Conservation (phyloP, 92 coral and sea anemone species). For the Paragorgia papillata region DNA sequence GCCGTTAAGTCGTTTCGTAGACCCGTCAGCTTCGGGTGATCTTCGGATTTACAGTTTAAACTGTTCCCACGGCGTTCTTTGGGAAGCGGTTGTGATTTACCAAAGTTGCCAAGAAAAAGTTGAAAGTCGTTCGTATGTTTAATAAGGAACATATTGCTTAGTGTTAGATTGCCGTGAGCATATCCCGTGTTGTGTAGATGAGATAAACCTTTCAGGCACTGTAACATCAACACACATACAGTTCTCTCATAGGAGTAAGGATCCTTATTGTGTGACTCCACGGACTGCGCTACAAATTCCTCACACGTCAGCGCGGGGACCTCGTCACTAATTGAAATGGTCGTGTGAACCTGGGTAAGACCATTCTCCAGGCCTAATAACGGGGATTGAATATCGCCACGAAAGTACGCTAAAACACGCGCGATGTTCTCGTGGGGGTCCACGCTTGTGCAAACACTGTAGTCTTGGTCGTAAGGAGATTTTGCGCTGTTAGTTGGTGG, state of each 20-base stretch:
- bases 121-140: slow-evolving; percentile 25
- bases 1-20: slow-evolving; percentile 1
- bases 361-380: slow-evolving; percentile 1
- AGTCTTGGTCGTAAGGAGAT: slow-evolving; percentile 31
- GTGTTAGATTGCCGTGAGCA: slow-evolving; percentile 22
- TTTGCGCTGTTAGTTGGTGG: not conserved
- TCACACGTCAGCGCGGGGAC: slow-evolving; percentile 28
- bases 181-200: slow-evolving; percentile 24
- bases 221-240: slow-evolving; percentile 15
- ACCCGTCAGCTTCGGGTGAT: not conserved
- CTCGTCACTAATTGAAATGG: slow-evolving; percentile 36
- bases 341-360: slow-evolving; percentile 11
- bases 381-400: slow-evolving; percentile 23
- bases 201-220: slow-evolving; percentile 17
- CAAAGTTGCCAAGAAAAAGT: slow-evolving; percentile 31
- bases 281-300: slow-evolving; percentile 26
- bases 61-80: slow-evolving; percentile 13
- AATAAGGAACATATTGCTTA: slow-evolving; percentile 21
- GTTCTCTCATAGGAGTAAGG: slow-evolving; percentile 19
- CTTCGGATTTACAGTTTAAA: not conserved
- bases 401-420: slow-evolving; percentile 34
- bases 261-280: slow-evolving; percentile 8
- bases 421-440: slow-evolving; percentile 34
- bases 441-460: slow-evolving; percentile 37
- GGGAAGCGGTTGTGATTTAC: slow-evolving; percentile 23